Evolutionary conservation across 2,888 invertebrate species (phyloP).

Genomic region (Acrobasis repandana): DNA sequence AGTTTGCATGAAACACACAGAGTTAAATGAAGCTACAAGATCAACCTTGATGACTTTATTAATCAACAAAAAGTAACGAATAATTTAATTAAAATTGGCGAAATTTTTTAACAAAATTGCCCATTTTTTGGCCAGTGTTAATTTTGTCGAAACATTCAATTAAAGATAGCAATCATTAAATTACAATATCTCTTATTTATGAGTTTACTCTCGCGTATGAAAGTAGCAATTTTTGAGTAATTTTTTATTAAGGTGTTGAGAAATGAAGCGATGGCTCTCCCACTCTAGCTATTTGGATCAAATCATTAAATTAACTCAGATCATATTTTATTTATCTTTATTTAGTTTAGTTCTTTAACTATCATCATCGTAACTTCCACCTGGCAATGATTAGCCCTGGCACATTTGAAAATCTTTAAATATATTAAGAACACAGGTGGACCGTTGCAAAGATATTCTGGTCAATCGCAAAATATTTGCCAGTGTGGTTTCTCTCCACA

Average conservation of each 20-base stretch:
- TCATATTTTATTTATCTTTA: no score
- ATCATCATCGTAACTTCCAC: no score
- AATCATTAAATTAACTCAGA: no score
- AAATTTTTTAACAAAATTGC: slow-evolving; percentile 12
- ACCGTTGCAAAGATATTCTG: no score
- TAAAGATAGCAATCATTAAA: slow-evolving; percentile 34
- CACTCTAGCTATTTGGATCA: no score
- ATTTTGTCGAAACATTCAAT: slow-evolving; percentile 31
- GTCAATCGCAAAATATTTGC: no score
- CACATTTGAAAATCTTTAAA: no score
- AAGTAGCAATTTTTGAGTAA: slow-evolving; percentile 2
- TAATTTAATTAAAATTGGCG: slow-evolving; percentile 10
- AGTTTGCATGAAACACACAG: background rate
- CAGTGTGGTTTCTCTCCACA: no score
- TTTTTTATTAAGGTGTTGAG: background rate
- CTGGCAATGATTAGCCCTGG: no score
- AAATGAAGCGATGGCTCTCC: no score
- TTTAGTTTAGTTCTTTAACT: no score
- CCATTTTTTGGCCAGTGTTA: slow-evolving; percentile 24
- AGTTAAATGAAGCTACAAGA: background rate
- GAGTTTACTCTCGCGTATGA: background rate
- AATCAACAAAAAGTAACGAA: background rate
- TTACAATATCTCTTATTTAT: slow-evolving; percentile 22
- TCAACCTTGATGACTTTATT: background rate
- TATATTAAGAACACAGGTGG: no score